Evolutionary conservation across 2,888 invertebrate species (phyloP).

Genomic region (Andrena minutula): DNA sequence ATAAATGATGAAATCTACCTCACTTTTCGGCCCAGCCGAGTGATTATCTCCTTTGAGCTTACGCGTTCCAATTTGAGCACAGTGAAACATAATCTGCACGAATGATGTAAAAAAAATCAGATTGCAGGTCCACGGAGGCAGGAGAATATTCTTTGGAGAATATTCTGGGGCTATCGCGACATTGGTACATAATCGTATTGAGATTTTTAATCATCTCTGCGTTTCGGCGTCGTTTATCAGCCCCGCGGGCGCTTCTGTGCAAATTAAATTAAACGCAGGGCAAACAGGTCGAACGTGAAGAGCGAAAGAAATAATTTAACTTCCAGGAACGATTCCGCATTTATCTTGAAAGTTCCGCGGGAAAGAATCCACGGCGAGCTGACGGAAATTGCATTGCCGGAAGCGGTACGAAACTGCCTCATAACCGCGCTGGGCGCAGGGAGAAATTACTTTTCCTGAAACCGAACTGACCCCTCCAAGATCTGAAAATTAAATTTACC

Average conservation of each 20-base stretch:
- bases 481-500: slow-evolving; percentile 62
- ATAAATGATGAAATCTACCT: too few species aligned
- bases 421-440: slow-evolving; percentile 21
- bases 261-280: slow-evolving; percentile 4
- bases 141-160: too few species aligned
- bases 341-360: slow-evolving; percentile 31
- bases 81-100: too few species aligned
- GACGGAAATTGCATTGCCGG: slow-evolving; percentile 48
- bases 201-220: not conserved
- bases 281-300: not conserved
- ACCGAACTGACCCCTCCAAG: slow-evolving; percentile 37
- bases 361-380: slow-evolving; percentile 32
- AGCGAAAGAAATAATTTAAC: slow-evolving; percentile 21
- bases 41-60: too few species aligned
- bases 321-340: slow-evolving; percentile 31
- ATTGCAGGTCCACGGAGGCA: too few species aligned
- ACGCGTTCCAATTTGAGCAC: too few species aligned
- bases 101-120: too few species aligned
- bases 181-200: not conserved
- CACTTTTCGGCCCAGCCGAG: too few species aligned
- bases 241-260: not conserved
- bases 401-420: slow-evolving; percentile 53
- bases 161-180: not conserved
- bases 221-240: too few species aligned
- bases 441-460: slow-evolving; percentile 53